Evolutionary conservation across 1,140 invertebrate genomes (phyloP).

Genomic region (Holotrichia oblita): DNA sequence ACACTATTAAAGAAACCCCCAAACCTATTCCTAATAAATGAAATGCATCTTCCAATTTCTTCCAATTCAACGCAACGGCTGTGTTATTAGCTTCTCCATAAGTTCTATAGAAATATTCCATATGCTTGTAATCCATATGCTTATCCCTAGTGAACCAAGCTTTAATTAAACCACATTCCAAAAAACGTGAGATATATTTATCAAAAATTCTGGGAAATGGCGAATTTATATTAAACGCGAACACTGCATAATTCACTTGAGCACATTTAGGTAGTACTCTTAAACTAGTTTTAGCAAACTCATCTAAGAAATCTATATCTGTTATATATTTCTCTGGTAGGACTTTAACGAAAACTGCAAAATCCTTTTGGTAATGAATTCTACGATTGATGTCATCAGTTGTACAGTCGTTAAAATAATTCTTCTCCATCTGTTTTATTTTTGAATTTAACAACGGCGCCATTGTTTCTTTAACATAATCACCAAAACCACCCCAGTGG

Average conservation of each 20-base stretch:
- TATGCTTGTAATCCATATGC: neutral
- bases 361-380: neutral
- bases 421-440: neutral
- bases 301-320: slow-evolving; percentile 23
- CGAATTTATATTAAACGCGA: slow-evolving; percentile 24
- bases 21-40: slow-evolving; percentile 18
- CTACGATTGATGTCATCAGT: neutral
- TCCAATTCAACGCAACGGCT: neutral
- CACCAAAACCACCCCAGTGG: slow-evolving; percentile 26
- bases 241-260: slow-evolving; percentile 14
- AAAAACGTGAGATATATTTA: neutral
- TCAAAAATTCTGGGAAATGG: slow-evolving; percentile 33
- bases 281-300: slow-evolving; percentile 36
- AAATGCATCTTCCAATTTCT: slow-evolving; percentile 29
- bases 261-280: slow-evolving; percentile 29
- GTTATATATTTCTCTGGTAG: slow-evolving; percentile 34
- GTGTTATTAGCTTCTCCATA: neutral
- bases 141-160: slow-evolving; percentile 3
- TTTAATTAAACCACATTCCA: slow-evolving; percentile 34
- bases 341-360: slow-evolving; percentile 28
- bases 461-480: neutral
- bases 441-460: neutral
- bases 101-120: neutral
- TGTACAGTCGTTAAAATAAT: slow-evolving; percentile 13
- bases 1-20: neutral